phyloP scores from a whole-genome alignment of 1,140 invertebrate species.

The Doryteuthis pealeii region DNA sequence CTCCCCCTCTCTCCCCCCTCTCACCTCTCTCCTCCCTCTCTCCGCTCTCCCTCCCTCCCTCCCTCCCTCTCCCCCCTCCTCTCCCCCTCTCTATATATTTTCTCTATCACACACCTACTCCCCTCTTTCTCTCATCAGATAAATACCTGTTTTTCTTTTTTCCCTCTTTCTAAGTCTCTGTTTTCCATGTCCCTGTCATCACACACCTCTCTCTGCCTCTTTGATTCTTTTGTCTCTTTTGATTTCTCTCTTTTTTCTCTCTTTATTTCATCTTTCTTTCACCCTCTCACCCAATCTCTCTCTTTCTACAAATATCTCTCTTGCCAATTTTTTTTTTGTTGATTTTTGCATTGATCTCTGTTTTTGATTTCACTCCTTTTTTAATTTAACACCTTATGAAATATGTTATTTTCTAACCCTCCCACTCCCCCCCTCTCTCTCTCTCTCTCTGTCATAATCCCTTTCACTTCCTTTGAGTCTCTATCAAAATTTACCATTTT shows the following conservation, averaged over 20 bases:
- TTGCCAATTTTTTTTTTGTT: neutral
- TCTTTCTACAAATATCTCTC: neutral
- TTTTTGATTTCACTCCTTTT: too few species aligned
- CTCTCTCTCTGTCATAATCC: neutral
- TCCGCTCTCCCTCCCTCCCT: neutral
- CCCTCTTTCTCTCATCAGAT: neutral
- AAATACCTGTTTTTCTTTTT: neutral
- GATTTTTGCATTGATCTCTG: too few species aligned
- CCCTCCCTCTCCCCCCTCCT: neutral
- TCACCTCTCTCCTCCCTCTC: neutral
- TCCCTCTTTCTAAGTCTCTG: neutral
- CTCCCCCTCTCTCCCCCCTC: neutral
- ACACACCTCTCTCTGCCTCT: neutral
- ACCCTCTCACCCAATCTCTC: neutral
- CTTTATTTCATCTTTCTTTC: neutral
- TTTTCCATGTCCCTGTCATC: neutral
- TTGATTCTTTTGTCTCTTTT: neutral
- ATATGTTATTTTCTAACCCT: too few species aligned
- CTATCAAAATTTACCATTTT: neutral
- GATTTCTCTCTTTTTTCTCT: neutral
- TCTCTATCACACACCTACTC: neutral
- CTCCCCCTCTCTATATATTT: neutral
- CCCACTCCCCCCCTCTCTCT: neutral
- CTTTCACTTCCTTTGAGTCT: neutral
- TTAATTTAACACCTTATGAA: too few species aligned